Base-by-base conservation (phyloP, 2,797 vertebrate species). In the Odontamblyopus lacepedii region DNA sequence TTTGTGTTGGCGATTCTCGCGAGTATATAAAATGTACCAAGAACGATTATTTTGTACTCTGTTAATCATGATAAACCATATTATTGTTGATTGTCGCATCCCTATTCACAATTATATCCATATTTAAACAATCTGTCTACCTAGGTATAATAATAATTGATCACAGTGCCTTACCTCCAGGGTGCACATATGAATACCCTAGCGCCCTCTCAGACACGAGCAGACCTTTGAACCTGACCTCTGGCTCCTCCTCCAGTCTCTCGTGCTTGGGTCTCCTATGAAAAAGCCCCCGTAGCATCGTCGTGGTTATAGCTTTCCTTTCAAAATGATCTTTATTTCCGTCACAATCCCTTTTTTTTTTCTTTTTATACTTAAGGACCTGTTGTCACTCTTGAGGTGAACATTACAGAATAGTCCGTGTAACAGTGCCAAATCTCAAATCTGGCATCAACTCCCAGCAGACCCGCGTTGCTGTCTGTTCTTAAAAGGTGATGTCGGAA, bases 131-230 rank as follows among this genome's bases (percentile, higher is more conserved):
- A 3, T 44, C 41, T 1, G 12, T 13, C 44, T 2, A 1, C 44
- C 44, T 15, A 13, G 44, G 15, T 26, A 5, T 57, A n/a, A 26
- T 57, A 55, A n/a, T 66, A n/a, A 29, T 50, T 67, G 51, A 30
- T 19, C 4, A 4, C 44, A 67, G 48, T 19, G 60, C 63, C 96
- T 96, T 96, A 99, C 97, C 97, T 96, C 96, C 96, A 23, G 96
- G 95, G 70, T 85, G 93, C 73, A 95, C 90, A 63, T 96, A 95
- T 60, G 92, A 94, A 72, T 95, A 97, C 78, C 92, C 94, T 70
- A 98, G 93, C 67, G 96, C 94, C 75, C 79, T 93, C 93, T 98
- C 96, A 0, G 94, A 95, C 80, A 97, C 95, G 89, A 96, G 71
- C 63, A 93, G 95, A 60, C 97, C 97, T 85, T 95, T 97, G 76